phyloP scores from a whole-genome alignment of 2,888 invertebrate genomes.

The Tetheella fluctuosa region DNA sequence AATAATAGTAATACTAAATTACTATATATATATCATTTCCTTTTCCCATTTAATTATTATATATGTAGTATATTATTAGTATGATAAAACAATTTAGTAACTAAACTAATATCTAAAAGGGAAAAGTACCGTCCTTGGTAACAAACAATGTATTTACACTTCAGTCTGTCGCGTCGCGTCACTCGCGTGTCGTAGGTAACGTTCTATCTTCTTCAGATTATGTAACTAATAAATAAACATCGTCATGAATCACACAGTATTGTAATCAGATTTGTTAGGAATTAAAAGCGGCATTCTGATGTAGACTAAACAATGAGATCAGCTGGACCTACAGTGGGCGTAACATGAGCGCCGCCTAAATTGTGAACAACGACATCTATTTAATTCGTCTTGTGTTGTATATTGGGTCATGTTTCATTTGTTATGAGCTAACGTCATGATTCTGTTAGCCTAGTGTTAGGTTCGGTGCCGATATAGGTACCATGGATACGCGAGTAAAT shows the following conservation, averaged over 20 bases:
- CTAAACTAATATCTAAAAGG: too few relatives aligned
- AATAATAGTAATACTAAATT: too few relatives aligned
- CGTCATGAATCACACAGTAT: conserved; percentile 45
- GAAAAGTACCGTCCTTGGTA: too few relatives aligned
- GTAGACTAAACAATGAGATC: conserved; percentile 84
- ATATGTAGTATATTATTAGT: too few relatives aligned
- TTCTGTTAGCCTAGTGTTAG: background rate
- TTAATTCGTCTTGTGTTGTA: conserved; percentile 35
- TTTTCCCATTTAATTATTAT: too few relatives aligned
- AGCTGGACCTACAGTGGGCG: conserved; percentile 57
- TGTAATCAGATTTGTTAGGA: conserved; percentile 59
- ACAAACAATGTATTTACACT: too few relatives aligned
- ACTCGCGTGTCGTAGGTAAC: background rate
- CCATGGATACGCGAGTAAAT: too few relatives aligned
- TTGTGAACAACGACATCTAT: conserved; percentile 63
- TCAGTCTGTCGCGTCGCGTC: too few relatives aligned
- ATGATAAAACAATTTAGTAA: too few relatives aligned
- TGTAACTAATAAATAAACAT: conserved; percentile 43
- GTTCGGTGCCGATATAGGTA: background rate
- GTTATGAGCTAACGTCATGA: conserved; percentile 11
- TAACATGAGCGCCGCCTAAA: conserved; percentile 47
- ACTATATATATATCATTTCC: too few relatives aligned
- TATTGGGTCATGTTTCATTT: conserved; percentile 16
- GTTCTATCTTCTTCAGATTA: conserved; percentile 20
- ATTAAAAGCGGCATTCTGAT: conserved; percentile 59